Conservation (phyloP, 2,113 vertebrate genomes). For the Shinisaurus crocodilurus region DNA sequence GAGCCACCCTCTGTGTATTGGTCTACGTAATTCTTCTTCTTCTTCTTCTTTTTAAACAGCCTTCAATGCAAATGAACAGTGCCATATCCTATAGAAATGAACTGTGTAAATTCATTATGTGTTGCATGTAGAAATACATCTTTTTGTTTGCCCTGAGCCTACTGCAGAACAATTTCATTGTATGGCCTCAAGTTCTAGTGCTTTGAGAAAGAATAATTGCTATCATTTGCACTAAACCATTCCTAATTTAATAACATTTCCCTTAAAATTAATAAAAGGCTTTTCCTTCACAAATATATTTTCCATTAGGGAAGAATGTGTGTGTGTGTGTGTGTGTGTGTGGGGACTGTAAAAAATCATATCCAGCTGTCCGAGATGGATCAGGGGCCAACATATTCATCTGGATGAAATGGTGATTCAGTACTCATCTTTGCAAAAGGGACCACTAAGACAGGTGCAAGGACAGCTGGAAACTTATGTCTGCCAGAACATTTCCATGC, state of each 20-base stretch:
- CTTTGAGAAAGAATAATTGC: not conserved
- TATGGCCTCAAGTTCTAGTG: not conserved
- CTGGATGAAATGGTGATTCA: conserved; percentile 23
- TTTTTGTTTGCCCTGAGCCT: not conserved
- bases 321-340: no score
- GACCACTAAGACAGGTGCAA: conserved; percentile 2
- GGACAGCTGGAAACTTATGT: conserved; percentile 14
- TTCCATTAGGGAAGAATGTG: not conserved
- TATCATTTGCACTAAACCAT: not conserved
- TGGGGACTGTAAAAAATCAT: not conserved
- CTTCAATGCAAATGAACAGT: not conserved
- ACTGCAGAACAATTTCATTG: not conserved
- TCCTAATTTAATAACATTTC: not conserved
- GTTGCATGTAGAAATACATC: not conserved
- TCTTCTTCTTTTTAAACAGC: no score
- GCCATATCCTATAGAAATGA: not conserved
- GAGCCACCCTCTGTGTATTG: not conserved
- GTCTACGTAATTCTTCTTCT: no score
- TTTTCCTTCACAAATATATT: conserved; percentile 7
- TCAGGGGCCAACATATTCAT: not conserved
- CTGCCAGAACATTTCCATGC: not conserved
- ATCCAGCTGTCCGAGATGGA: conserved; percentile 8
- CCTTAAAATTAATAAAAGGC: not conserved
- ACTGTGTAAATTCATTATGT: not conserved
- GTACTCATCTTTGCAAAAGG: conserved; percentile 13